Evolutionary conservation across 1,140 invertebrate species (phyloP).

Genomic region (Antheraea mylitta): DNA sequence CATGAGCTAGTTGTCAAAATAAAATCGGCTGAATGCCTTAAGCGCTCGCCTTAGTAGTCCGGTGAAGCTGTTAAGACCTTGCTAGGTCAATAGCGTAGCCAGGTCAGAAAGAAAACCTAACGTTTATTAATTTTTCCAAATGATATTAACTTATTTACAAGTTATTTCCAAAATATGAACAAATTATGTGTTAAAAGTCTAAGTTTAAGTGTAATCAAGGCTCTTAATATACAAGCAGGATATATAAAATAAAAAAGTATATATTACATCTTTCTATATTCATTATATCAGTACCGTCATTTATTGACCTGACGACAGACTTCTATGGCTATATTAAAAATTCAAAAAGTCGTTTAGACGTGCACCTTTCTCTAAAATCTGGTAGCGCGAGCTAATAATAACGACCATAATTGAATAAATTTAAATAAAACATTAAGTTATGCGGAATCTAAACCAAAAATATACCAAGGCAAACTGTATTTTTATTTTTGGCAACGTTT

Average conservation of each 20-base stretch:
- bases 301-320: neutral
- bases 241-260: neutral
- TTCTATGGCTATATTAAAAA: conserved; percentile 4
- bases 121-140: too few relatives aligned
- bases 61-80: too few relatives aligned
- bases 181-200: too few relatives aligned
- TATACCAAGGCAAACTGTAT: neutral
- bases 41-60: too few relatives aligned
- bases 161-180: too few relatives aligned
- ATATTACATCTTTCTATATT: neutral
- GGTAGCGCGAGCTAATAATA: conserved; percentile 6
- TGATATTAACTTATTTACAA: too few relatives aligned
- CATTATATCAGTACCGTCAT: neutral
- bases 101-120: too few relatives aligned
- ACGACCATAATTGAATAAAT: neutral
- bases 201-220: neutral
- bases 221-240: neutral
- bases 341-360: neutral
- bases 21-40: too few relatives aligned
- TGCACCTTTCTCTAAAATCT: conserved; percentile 13
- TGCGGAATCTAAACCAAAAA: neutral
- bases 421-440: neutral
- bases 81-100: too few relatives aligned
- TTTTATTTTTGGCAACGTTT: neutral
- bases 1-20: too few relatives aligned